Conservation (phyloP, 2,888 invertebrate species). For the Xestobium rufovillosum region DNA sequence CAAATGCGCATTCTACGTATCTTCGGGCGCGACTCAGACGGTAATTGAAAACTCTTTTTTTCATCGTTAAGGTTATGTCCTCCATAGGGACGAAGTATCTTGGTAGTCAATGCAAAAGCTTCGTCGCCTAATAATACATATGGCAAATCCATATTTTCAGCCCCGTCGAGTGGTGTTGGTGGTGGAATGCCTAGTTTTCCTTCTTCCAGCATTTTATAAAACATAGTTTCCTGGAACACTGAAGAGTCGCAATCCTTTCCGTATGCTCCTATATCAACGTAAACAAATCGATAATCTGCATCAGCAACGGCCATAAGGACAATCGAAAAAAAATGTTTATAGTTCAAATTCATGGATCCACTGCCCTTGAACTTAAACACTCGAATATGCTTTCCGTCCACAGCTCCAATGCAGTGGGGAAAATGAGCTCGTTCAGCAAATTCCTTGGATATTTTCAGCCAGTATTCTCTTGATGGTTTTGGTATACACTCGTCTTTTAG, state of each 20-base stretch:
- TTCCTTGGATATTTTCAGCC: conserved; percentile 1
- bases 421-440: conserved; percentile 8
- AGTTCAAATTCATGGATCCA: conserved; percentile 28
- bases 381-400: conserved; percentile 5
- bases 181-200: conserved; percentile 25
- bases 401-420: conserved; percentile 10
- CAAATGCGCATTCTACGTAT: conserved; percentile 26
- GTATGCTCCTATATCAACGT: conserved; percentile 16
- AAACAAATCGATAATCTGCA: conserved; percentile 15
- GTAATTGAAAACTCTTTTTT: conserved; percentile 27
- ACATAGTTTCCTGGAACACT: conserved; percentile 19
- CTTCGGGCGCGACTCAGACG: conserved; percentile 22
- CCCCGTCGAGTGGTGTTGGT: conserved; percentile 17
- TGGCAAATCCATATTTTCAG: conserved; percentile 1
- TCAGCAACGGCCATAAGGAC: conserved; percentile 14
- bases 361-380: conserved; percentile 25
- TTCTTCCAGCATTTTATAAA: conserved; percentile 25
- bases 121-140: conserved; percentile 25
- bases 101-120: conserved; percentile 20
- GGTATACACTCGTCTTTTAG: conserved; percentile 9
- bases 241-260: conserved; percentile 11
- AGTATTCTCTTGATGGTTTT: conserved; percentile 5
- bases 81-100: conserved; percentile 25
- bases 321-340: conserved; percentile 23
- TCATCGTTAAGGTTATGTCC: conserved; percentile 18